Percentiles rank a stretch among this genome's conserved stretches.
These are phyloP conservation scores for Terrapene triunguis DNA, from an alignment of 2,113 vertebrate species.

Conservation along the genomic window DNA sequence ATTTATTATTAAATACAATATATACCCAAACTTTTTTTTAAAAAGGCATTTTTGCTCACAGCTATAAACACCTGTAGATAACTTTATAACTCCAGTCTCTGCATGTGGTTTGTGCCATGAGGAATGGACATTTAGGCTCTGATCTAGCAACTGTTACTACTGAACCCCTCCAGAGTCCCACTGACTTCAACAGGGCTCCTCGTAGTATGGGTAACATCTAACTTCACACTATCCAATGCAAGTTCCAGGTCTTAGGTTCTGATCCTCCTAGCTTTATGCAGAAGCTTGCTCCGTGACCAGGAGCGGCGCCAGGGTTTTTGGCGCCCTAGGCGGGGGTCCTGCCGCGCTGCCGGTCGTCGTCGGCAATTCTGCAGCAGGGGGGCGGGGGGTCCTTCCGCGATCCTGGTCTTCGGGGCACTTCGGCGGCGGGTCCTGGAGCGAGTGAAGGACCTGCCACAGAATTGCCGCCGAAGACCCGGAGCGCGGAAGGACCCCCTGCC, in stretches of 20 bases:
- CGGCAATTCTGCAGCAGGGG: too few species aligned
- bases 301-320: too few species aligned
- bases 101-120: background rate
- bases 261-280: background rate
- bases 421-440: too few species aligned
- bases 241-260: rapidly evolving
- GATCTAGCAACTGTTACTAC: background rate
- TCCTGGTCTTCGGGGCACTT: too few species aligned
- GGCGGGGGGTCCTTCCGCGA: too few species aligned
- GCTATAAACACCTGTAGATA: background rate
- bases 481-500: too few species aligned
- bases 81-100: background rate
- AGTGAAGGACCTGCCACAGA: too few species aligned
- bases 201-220: rapidly evolving
- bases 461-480: too few species aligned
- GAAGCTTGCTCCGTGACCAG: background rate
- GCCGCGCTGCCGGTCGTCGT: too few species aligned
- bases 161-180: background rate
- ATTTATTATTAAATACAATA: background rate
- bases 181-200: rapidly evolving
- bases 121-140: background rate
- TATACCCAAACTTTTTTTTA: background rate
- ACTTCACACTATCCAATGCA: rapidly evolving
- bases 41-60: background rate
- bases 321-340: too few species aligned